Conservation (phyloP, 92 coral and sea anemone genomes). For the Porites lobata region DNA sequence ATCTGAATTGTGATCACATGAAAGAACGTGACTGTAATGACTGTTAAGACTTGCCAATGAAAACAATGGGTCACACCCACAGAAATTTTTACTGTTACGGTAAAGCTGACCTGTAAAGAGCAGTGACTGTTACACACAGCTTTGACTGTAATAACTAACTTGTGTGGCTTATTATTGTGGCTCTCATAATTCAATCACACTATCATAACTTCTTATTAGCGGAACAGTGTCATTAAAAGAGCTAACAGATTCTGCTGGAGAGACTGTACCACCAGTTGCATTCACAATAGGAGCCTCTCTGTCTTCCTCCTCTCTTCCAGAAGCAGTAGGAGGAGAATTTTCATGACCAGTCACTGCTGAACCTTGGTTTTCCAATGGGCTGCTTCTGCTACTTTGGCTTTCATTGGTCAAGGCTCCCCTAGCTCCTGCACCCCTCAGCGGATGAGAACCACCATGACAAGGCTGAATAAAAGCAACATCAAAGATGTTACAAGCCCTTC, state of each 20-base stretch:
- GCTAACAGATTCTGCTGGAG: slow-evolving; percentile 33
- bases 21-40: background rate
- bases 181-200: slow-evolving; percentile 21
- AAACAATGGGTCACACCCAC: background rate
- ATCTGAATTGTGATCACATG: background rate
- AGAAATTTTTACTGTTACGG: background rate
- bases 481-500: background rate
- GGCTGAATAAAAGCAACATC: slow-evolving; percentile 31
- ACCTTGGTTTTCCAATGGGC: background rate
- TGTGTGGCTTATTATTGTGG: background rate
- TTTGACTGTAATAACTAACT: too few species aligned
- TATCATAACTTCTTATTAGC: slow-evolving; percentile 22
- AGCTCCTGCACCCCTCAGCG: background rate
- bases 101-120: background rate
- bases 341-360: background rate
- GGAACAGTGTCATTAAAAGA: slow-evolving; percentile 39
- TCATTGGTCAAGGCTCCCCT: background rate
- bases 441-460: background rate
- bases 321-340: background rate
- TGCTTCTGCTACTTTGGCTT: background rate
- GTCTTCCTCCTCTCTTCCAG: background rate
- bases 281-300: background rate
- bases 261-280: slow-evolving; percentile 17
- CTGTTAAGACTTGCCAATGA: background rate
- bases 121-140: too few species aligned